Base-by-base conservation (phyloP, 2,888 invertebrate genomes). In the Diogma glabrata region DNA sequence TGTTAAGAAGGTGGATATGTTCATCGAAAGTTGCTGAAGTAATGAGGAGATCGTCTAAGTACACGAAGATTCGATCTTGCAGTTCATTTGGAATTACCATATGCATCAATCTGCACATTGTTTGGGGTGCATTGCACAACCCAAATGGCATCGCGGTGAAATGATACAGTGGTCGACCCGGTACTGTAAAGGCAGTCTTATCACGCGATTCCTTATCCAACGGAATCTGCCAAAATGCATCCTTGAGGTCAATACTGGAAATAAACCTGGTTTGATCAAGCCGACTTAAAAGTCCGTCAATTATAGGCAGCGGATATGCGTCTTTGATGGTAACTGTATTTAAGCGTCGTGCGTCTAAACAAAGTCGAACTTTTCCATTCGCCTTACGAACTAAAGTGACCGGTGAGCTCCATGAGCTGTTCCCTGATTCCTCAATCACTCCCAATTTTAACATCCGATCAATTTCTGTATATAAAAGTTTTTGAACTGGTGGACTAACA, bases 371-470 rank as follows among this genome's bases (percentile, higher is more conserved):
- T 14, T 56, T 58, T 0, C 58, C 59, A 14, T 33, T 33, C 4
- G 57, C 54, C 46, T 62, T 63, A 5, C 52, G 49, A 0, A 62
- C 58, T 26, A 63, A 56, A 0, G 60, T 57, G 7, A 62, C 57
- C 2, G 61, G 61, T 3, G 60, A 61, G 9, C 59, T 58, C 63
- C 63, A 63, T 3, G 57, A 52, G 19, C 61, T 63, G 16, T 55
- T n/a, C n/a, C n/a, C n/a, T n/a, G n/a, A n/a, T n/a, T n/a, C 57
- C 30, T 64, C 63, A 2, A 66, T 58, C 0, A 65, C 57, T 3
- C 57, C 60, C 2, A 57, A 45, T 5, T 24, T 48, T 3, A 65
- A n/a, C n/a, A n/a, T n/a, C n/a, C n/a, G 46, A 4, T 24, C 49
- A 2, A 65, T 7, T 53, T 53, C n/a, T 7, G 52, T 53, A 30